Conservation (phyloP, 2,113 vertebrate species). For the Chloropsis hardwickii region DNA sequence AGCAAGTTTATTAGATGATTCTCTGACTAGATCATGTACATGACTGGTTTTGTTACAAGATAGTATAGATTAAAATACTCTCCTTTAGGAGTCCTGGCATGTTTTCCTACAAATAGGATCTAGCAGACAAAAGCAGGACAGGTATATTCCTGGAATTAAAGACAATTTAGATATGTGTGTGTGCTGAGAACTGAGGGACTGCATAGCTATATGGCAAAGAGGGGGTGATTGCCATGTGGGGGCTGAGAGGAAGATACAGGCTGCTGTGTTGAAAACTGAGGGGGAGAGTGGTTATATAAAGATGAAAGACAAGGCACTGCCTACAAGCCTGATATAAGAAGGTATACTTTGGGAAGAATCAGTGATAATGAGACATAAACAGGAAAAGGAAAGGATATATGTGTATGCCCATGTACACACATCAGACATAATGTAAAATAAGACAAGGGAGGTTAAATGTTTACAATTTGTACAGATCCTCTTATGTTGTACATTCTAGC, state of each 20-base stretch:
- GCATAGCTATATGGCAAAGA: background rate
- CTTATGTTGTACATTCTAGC: background rate
- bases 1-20: background rate
- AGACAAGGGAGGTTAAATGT: background rate
- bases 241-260: constrained; percentile 14
- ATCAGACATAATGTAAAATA: background rate
- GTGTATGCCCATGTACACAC: background rate
- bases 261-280: constrained; percentile 7
- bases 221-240: background rate
- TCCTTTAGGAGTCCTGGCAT: background rate
- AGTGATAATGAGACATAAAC: background rate
- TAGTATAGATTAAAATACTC: background rate
- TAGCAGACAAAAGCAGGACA: background rate
- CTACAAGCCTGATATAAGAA: background rate
- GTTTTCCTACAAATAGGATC: background rate
- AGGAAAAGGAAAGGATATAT: background rate
- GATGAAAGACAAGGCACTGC: background rate
- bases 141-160: background rate
- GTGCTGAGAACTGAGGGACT: background rate
- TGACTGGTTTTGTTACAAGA: background rate
- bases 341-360: background rate
- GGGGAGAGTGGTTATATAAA: constrained; percentile 36
- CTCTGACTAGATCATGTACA: background rate
- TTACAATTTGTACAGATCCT: background rate
- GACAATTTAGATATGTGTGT: background rate